Conservation (phyloP, 2,888 invertebrate genomes). For the Notodonta dromedarius region DNA sequence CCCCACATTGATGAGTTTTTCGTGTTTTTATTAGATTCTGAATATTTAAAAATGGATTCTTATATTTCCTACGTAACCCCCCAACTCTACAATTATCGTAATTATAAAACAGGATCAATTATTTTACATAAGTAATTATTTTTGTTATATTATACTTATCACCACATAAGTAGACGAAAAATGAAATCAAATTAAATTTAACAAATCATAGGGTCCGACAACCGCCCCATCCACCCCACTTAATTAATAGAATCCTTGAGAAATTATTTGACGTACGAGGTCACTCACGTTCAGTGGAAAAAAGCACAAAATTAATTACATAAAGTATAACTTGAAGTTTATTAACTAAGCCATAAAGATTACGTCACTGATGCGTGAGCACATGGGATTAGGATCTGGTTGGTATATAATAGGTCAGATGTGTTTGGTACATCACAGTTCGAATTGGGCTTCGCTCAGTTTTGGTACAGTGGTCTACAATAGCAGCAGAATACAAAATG, state of each 20-base stretch:
- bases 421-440: slow-evolving; percentile 55
- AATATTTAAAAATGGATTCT: too few species aligned
- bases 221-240: slow-evolving; percentile 25
- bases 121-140: too few species aligned
- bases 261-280: slow-evolving; percentile 66
- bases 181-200: not conserved
- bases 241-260: slow-evolving; percentile 65
- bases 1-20: too few species aligned
- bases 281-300: slow-evolving; percentile 54
- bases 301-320: slow-evolving; percentile 65
- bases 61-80: too few species aligned
- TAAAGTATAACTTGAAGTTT: slow-evolving; percentile 54
- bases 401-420: slow-evolving; percentile 74
- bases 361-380: slow-evolving; percentile 68
- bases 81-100: too few species aligned
- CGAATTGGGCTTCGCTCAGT: slow-evolving; percentile 49
- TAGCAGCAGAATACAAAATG: slow-evolving; percentile 55
- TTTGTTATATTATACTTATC: too few species aligned
- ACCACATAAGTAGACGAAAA: too few species aligned
- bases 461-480: slow-evolving; percentile 26
- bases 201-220: slow-evolving; percentile 12
- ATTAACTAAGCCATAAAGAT: slow-evolving; percentile 55
- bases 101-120: too few species aligned
- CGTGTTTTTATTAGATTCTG: too few species aligned
- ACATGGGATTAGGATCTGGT: slow-evolving; percentile 63